These are phyloP conservation scores for Nemurella pictetii DNA, from an alignment of 2,888 invertebrate genomes.

Conservation along the genomic window DNA sequence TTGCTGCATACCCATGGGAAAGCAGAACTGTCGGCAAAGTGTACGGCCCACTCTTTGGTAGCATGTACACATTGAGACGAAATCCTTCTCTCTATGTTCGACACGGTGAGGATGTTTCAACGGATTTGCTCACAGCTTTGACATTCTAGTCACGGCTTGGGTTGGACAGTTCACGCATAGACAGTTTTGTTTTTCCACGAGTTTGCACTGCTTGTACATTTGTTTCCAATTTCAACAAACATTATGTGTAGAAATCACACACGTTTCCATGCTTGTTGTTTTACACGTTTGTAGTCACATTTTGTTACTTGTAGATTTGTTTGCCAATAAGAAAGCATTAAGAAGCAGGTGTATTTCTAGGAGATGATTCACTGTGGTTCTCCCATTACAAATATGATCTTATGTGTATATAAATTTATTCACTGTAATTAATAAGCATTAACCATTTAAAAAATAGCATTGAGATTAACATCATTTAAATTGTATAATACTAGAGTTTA, in stretches of 20 bases:
- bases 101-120: constrained; percentile 10
- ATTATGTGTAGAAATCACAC: neutral
- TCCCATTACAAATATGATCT: too few relatives aligned
- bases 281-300: neutral
- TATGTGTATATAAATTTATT: too few relatives aligned
- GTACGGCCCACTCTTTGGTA: constrained; percentile 5
- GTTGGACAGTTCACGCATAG: neutral
- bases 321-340: too few relatives aligned
- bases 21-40: neutral
- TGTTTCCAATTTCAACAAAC: neutral
- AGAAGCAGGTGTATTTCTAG: neutral
- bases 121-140: neutral
- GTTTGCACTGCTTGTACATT: neutral
- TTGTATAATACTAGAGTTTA: too few relatives aligned
- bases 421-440: too few relatives aligned
- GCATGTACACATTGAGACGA: neutral
- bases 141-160: neutral
- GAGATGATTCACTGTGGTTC: neutral
- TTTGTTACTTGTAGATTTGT: neutral
- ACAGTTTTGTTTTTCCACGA: neutral
- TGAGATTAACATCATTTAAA: too few relatives aligned
- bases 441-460: too few relatives aligned
- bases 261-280: neutral
- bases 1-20: neutral
- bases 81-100: neutral